Conservation (phyloP, 1,140 invertebrate species). For the Drosophila ironensis region DNA sequence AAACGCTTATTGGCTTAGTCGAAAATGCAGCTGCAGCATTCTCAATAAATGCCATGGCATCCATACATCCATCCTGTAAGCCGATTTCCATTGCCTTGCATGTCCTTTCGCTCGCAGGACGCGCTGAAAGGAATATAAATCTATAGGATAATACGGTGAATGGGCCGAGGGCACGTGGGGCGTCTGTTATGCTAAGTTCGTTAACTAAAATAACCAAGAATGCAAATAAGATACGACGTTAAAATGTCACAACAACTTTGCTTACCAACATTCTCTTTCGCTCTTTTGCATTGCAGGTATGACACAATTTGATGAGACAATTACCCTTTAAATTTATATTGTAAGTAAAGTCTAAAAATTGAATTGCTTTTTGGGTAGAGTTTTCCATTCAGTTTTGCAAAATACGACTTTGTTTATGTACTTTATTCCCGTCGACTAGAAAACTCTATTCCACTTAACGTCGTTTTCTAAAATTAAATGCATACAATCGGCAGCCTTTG, state of each 20-base stretch:
- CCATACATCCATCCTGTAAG: slow-evolving; percentile 44
- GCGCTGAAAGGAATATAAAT: too few relatives aligned
- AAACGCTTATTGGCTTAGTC: slow-evolving; percentile 76
- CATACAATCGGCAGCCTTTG: slow-evolving; percentile 26
- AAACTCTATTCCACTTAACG: neutral
- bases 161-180: too few relatives aligned
- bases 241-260: too few relatives aligned
- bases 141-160: too few relatives aligned
- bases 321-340: too few relatives aligned
- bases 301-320: too few relatives aligned
- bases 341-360: neutral
- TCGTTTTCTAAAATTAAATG: slow-evolving; percentile 39
- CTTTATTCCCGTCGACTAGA: neutral
- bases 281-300: slow-evolving; percentile 59
- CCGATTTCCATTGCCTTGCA: slow-evolving; percentile 42
- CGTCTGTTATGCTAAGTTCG: slow-evolving; percentile 39
- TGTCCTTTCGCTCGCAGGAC: neutral
- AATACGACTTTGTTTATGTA: neutral
- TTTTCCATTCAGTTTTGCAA: neutral
- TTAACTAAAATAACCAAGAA: slow-evolving; percentile 6
- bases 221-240: too few relatives aligned
- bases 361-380: neutral
- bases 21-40: slow-evolving; percentile 55
- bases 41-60: slow-evolving; percentile 71
- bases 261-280: neutral